Evolutionary conservation across 2,113 vertebrate species (phyloP), one percentile per base, ranked within the genome.

Genomic region (Seriola dumerili): DNA sequence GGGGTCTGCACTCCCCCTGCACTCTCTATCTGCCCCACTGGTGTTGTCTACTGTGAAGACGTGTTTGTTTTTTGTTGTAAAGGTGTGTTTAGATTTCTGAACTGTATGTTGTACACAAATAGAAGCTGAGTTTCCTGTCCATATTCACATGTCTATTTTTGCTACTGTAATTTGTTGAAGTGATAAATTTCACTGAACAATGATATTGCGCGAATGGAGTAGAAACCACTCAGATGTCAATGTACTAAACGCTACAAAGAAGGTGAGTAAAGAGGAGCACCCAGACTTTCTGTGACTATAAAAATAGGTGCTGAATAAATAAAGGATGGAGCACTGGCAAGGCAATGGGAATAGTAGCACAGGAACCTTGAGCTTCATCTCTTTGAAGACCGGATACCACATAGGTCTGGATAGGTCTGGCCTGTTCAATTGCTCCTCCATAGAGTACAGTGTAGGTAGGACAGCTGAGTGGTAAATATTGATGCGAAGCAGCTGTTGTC

Each of bases 301-400:
- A 72, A 82, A 90, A 76, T 83, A 92, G 86, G 78, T 90, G 90
- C 87, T 54, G 29, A 61, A 87, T 92, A 58, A 91, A 94, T 94
- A 92, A 91, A 83, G 86, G 62, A 93, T 87, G 72, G n/a, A 10
- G 36, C 50, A 40, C 48, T 68, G 14, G 78, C 67, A 44, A 48
- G 65, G 36, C 40, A 42, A 42, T 2, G 8, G 69, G 68, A 70
- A 72, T 19, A 40, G 46, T 9, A 40, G 66, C 66, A 78, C 73
- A 76, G 80, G 25, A 42, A 73, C 29, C 66, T 55, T 50, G 70
- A 71, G 76, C 64, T 69, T 69, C 25, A 44, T 63, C 19, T 23
- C 57, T 76, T 21, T 52, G 54, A 61, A 32, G 42, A 71, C n/a
- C 32, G 54, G 52, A 72, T 32, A 54, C n/a, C 58, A 40, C 36